phyloP scores from a whole-genome alignment of 2,888 invertebrate genomes.

The Argyresthia goedartella region DNA sequence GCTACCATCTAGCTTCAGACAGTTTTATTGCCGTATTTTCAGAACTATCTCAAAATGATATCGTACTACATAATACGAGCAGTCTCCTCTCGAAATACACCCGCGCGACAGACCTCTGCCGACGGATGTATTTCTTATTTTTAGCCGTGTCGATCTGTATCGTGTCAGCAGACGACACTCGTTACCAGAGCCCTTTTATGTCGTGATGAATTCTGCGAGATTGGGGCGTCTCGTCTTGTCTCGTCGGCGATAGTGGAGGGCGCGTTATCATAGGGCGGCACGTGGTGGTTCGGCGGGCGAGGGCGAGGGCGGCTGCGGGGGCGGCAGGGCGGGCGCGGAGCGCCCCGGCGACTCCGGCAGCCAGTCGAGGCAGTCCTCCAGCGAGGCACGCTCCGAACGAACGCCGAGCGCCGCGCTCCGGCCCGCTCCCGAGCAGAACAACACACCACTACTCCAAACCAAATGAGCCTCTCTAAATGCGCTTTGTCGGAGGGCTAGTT shows the following conservation, averaged over 20 bases:
- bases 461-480: neutral
- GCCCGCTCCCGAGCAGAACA: constrained; percentile 14
- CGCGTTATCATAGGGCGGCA: constrained; percentile 43
- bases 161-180: constrained; percentile 11
- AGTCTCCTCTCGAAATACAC: too few relatives aligned
- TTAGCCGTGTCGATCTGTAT: neutral
- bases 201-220: constrained; percentile 39
- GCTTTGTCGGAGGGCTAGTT: neutral
- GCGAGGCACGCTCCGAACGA: constrained; percentile 52
- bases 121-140: constrained; percentile 13
- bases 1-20: too few relatives aligned
- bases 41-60: constrained; percentile 6
- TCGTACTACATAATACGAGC: constrained; percentile 14
- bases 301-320: constrained; percentile 42
- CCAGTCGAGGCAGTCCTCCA: constrained; percentile 16
- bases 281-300: constrained; percentile 50
- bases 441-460: constrained; percentile 21
- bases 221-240: constrained; percentile 27
- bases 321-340: constrained; percentile 23
- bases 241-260: constrained; percentile 13
- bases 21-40: too few relatives aligned
- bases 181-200: constrained; percentile 29
- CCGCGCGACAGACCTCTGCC: too few relatives aligned
- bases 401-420: constrained; percentile 40
- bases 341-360: constrained; percentile 25